Conservation (phyloP, 2,113 vertebrate genomes). For the Dascyllus trimaculatus region DNA sequence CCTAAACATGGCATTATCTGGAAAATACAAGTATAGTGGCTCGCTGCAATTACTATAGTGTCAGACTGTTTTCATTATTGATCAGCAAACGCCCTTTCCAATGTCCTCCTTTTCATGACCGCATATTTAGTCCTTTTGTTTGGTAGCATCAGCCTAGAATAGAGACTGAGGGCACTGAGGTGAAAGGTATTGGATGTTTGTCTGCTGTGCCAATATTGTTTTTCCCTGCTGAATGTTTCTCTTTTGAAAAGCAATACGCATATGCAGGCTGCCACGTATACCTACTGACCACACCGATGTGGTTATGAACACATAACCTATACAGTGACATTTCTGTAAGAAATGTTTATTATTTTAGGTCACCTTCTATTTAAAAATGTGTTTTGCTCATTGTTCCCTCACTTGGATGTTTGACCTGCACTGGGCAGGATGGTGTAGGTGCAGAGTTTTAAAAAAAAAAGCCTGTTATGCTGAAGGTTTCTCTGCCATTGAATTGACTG, state of each 20-base stretch:
- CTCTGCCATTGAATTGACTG: too few relatives aligned
- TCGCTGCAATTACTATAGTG: constrained; percentile 50
- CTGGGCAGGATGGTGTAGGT: background rate
- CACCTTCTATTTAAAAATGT: background rate
- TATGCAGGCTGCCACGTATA: background rate
- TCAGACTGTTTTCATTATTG: constrained; percentile 64
- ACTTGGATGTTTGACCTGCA: background rate
- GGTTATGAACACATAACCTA: too few relatives aligned
- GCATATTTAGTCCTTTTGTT: constrained; percentile 72
- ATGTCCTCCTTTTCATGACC: constrained; percentile 67
- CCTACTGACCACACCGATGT: background rate
- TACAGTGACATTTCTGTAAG: background rate
- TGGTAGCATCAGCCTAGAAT: constrained; percentile 57
- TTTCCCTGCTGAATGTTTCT: constrained; percentile 32
- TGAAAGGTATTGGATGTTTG: constrained; percentile 59
- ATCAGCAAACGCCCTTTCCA: constrained; percentile 66
- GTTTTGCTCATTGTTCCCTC: background rate
- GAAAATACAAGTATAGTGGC: constrained; percentile 57
- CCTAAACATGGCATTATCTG: constrained; percentile 58
- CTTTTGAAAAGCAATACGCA: constrained; percentile 30
- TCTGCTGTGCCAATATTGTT: constrained; percentile 53
- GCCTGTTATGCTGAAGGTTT: too few relatives aligned
- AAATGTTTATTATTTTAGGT: background rate
- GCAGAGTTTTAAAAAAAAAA: too few relatives aligned
- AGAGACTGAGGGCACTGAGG: constrained; percentile 52